These are phyloP conservation scores for Trichosurus vulpecula DNA, from an alignment of 2,797 vertebrate species.

Conservation along the genomic window DNA sequence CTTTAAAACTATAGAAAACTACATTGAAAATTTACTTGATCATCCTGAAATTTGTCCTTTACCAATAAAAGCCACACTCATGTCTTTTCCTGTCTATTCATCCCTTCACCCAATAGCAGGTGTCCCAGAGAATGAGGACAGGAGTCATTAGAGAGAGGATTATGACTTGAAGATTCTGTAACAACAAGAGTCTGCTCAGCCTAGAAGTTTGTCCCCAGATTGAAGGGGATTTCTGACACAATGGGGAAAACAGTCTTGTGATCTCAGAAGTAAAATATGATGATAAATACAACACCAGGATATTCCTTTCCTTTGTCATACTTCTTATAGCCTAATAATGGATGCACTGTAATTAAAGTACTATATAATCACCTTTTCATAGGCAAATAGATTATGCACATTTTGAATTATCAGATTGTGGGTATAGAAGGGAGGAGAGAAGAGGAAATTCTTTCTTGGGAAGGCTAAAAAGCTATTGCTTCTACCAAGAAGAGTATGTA, in stretches of 20 bases:
- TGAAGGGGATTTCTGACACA: background rate
- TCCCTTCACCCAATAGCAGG: background rate
- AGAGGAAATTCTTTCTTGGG: background rate
- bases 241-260: background rate
- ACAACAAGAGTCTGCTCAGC: background rate
- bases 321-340: background rate
- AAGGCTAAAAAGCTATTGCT: background rate
- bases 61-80: background rate
- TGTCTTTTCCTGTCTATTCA: conserved; percentile 7
- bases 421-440: background rate
- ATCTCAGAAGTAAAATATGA: background rate
- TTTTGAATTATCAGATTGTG: conserved; percentile 44
- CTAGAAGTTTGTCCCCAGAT: conserved; percentile 34
- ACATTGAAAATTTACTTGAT: background rate
- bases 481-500: conserved; percentile 9
- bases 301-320: conserved; percentile 1
- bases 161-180: conserved; percentile 26
- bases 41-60: background rate
- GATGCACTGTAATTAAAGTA: background rate
- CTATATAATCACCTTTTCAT: background rate
- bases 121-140: conserved; percentile 1
- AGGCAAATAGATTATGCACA: background rate
- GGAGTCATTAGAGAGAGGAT: conserved; percentile 24
- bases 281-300: background rate
- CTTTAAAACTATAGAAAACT: conserved; percentile 19